Conservation (phyloP, 2,888 invertebrate species). For the Diaprepes abbreviatus region DNA sequence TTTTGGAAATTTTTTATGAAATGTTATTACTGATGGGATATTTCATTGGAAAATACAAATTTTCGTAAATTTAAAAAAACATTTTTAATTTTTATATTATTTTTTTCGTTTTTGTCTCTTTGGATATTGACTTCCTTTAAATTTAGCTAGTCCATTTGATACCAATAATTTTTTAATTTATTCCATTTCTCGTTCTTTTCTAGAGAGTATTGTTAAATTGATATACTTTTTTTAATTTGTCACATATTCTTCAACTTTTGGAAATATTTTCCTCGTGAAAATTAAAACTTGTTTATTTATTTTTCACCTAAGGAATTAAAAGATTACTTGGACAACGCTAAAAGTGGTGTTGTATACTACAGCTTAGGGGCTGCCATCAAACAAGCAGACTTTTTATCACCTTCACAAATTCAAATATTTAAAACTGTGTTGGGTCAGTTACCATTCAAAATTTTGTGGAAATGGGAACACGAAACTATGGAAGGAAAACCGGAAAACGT, state of each 20-base stretch:
- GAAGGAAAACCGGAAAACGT: slow-evolving; percentile 42
- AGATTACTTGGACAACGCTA: slow-evolving; percentile 37
- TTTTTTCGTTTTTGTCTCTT: too few species aligned
- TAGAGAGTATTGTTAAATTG: too few species aligned
- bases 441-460: slow-evolving; percentile 51
- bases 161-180: too few species aligned
- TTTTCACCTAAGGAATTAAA: slow-evolving; percentile 37
- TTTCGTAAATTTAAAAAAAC: too few species aligned
- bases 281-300: not conserved
- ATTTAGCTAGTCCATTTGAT: too few species aligned
- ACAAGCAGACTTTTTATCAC: slow-evolving; percentile 30
- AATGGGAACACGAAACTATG: slow-evolving; percentile 47
- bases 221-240: too few species aligned
- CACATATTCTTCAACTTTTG: too few species aligned
- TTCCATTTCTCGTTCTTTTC: not conserved
- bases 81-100: too few species aligned
- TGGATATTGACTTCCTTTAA: too few species aligned
- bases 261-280: not conserved
- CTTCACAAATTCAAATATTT: slow-evolving; percentile 28
- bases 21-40: too few species aligned
- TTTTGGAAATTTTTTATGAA: too few species aligned
- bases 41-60: too few species aligned
- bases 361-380: slow-evolving; percentile 51
- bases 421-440: slow-evolving; percentile 40
- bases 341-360: slow-evolving; percentile 49